Percentiles rank a stretch among this genome's conserved stretches.
These are phyloP conservation scores for Zingel zingel DNA, from an alignment of 2,113 vertebrate species.

Conservation along the genomic window DNA sequence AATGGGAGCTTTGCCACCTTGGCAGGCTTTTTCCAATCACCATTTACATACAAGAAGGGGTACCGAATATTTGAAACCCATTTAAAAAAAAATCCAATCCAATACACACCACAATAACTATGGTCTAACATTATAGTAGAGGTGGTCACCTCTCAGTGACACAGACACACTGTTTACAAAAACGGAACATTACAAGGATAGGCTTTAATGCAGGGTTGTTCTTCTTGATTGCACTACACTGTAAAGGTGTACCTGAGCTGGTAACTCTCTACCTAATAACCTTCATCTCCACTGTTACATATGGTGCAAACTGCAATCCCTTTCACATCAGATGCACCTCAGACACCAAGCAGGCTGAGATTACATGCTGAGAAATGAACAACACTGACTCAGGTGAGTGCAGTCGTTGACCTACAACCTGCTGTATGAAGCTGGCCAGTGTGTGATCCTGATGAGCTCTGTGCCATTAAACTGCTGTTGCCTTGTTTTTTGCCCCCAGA, in stretches of 20 bases:
- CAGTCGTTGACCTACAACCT: conserved; percentile 8
- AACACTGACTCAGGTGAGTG: background rate
- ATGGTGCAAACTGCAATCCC: background rate
- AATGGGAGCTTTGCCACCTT: background rate
- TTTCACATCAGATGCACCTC: background rate
- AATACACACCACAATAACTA: background rate
- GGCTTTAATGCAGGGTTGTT: background rate
- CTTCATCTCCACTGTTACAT: background rate
- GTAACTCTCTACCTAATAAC: background rate
- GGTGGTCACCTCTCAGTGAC: background rate
- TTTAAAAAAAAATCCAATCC: background rate
- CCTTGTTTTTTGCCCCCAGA: background rate
- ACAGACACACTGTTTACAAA: background rate
- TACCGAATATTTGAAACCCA: background rate
- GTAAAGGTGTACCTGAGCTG: background rate
- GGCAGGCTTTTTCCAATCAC: background rate
- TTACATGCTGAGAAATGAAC: background rate
- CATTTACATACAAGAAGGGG: background rate
- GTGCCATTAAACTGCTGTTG: no score
- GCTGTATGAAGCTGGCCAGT: background rate
- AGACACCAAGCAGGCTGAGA: background rate
- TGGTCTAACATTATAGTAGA: no score
- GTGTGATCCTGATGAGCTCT: background rate
- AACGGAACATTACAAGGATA: background rate
- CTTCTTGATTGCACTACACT: background rate